Conservation (phyloP, 2,113 vertebrate genomes). For the Gymnorhina tibicen region DNA sequence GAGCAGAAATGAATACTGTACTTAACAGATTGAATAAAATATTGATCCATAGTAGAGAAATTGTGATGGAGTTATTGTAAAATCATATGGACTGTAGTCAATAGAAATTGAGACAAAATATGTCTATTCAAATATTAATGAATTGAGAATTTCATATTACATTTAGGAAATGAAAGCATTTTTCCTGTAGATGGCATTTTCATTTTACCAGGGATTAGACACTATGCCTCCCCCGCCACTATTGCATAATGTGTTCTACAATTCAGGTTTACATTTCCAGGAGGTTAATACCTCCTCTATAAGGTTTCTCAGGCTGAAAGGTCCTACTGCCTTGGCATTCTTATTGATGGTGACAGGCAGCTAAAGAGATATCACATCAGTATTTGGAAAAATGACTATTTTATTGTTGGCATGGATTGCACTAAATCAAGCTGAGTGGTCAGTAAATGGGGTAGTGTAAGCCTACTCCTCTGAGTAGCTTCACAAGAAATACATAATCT, state of each 20-base stretch:
- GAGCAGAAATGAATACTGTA: background rate
- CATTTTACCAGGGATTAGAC: background rate
- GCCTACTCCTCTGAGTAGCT: background rate
- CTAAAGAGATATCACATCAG: background rate
- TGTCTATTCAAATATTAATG: background rate
- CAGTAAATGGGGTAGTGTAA: background rate
- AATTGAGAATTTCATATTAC: background rate
- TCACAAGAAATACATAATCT: background rate
- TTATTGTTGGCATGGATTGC: background rate
- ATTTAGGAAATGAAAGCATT: background rate
- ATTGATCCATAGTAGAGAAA: background rate
- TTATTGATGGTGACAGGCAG: background rate
- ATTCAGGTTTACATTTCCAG: background rate
- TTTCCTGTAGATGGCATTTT: background rate
- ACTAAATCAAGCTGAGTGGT: background rate
- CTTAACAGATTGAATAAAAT: constrained; percentile 12
- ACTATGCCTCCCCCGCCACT: background rate
- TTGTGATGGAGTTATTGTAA: background rate
- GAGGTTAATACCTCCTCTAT: background rate
- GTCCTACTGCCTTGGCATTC: background rate
- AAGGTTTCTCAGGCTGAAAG: background rate
- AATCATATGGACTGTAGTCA: background rate
- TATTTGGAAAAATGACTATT: background rate
- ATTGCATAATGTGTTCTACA: background rate
- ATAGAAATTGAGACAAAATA: background rate